Percentiles rank a stretch among this genome's conserved stretches.
phyloP scores from a whole-genome alignment of 2,797 vertebrate species.

The Mionectes olivaceus region DNA sequence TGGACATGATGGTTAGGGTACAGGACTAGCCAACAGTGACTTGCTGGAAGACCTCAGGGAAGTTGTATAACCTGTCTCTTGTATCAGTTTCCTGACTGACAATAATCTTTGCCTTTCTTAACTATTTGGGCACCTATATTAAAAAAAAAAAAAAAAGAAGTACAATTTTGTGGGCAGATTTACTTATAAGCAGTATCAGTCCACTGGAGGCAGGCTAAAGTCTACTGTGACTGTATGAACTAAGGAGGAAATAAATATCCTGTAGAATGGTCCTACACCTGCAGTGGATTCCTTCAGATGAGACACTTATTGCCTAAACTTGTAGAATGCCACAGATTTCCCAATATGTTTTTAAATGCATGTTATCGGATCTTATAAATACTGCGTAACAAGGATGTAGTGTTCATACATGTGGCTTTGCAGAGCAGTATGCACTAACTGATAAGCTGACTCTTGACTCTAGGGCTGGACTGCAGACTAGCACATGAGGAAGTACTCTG shows the following conservation, averaged over 20 bases:
- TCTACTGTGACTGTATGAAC: not conserved
- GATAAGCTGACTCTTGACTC: not conserved
- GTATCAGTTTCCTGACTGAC: not conserved
- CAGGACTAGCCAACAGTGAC: not conserved
- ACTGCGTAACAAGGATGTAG: not conserved
- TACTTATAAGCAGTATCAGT: not conserved
- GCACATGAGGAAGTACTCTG: rapidly evolving
- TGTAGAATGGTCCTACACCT: not conserved
- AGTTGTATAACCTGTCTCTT: not conserved
- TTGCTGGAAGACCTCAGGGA: not conserved
- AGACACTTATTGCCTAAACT: not conserved
- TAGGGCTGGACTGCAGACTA: not conserved
- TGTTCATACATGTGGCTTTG: not conserved
- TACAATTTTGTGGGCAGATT: not conserved
- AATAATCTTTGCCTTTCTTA: not conserved
- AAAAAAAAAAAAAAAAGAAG: not conserved
- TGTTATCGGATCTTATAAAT: not conserved
- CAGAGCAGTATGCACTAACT: not conserved
- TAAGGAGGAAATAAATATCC: not conserved
- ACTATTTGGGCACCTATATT: not conserved
- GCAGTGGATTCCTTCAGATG: not conserved
- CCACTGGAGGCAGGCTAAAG: not conserved
- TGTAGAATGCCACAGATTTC: not conserved
- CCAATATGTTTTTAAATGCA: not conserved
- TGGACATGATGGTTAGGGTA: not conserved